These are phyloP conservation scores for Rhimphoctona megacephalus DNA, from an alignment of 2,888 invertebrate species.

Conservation along the genomic window DNA sequence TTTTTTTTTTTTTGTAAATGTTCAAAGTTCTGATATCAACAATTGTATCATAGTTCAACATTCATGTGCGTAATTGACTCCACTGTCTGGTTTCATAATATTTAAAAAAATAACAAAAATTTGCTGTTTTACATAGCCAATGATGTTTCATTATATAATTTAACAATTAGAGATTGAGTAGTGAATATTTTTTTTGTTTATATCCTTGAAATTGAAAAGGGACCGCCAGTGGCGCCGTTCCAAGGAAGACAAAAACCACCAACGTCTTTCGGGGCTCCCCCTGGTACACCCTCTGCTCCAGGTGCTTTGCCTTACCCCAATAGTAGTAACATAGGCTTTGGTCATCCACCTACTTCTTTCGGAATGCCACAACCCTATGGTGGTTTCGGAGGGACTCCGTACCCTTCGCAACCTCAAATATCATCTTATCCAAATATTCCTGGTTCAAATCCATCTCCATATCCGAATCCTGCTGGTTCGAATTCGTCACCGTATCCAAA, in stretches of 20 bases:
- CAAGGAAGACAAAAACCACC: constrained; percentile 79
- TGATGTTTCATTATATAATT: constrained; percentile 22
- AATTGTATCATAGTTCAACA: constrained; percentile 25
- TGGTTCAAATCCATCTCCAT: not conserved
- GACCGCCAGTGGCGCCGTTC: constrained; percentile 79
- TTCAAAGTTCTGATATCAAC: not conserved
- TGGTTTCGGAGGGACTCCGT: constrained; percentile 55
- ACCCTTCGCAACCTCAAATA: constrained; percentile 49
- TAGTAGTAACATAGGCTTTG: constrained; percentile 72
- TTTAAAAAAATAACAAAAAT: not conserved
- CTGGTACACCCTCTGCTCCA: constrained; percentile 81
- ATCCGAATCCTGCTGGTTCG: not conserved
- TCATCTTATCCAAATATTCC: not conserved
- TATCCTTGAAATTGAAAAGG: constrained; percentile 74
- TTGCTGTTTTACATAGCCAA: constrained; percentile 1
- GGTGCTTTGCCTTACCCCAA: constrained; percentile 75
- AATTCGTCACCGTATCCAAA: not conserved
- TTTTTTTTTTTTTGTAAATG: too few relatives aligned
- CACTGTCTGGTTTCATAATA: not conserved
- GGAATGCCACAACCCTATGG: constrained; percentile 81
- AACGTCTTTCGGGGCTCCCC: constrained; percentile 81
- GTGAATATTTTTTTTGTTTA: constrained; percentile 62
- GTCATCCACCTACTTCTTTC: constrained; percentile 76
- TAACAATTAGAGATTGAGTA: constrained; percentile 31
- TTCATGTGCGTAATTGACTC: not conserved